phyloP scores from a whole-genome alignment of 2,888 invertebrate species.

The Azorinus chamasolen region DNA sequence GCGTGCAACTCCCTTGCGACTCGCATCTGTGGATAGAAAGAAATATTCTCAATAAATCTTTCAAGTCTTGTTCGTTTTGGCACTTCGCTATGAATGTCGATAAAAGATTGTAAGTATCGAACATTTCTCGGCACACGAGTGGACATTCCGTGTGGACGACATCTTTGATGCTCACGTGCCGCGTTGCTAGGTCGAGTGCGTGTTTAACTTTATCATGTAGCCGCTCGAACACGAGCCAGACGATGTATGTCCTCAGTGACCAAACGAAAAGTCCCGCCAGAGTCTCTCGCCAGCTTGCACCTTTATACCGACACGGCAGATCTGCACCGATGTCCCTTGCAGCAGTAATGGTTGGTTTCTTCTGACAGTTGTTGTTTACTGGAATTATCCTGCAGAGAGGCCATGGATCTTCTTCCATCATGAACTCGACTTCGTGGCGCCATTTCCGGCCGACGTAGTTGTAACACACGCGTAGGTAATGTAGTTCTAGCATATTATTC shows the following conservation, averaged over 20 bases:
- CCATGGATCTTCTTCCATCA: constrained; percentile 75
- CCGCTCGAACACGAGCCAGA: constrained; percentile 71
- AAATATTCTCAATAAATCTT: constrained; percentile 61
- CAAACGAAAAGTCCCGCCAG: constrained; percentile 72
- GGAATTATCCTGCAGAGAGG: constrained; percentile 69
- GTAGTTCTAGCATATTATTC: constrained; percentile 46
- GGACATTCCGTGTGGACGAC: constrained; percentile 60
- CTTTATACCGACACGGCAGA: constrained; percentile 63
- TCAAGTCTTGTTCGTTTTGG: constrained; percentile 69
- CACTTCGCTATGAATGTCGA: constrained; percentile 71
- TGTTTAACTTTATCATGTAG: constrained; percentile 67
- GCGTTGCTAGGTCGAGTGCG: constrained; percentile 61
- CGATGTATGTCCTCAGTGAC: constrained; percentile 65
- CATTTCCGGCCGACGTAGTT: constrained; percentile 64
- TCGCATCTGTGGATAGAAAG: constrained; percentile 65
- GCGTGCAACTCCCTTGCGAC: constrained; percentile 48
- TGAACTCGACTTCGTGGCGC: constrained; percentile 72
- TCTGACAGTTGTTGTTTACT: constrained; percentile 56
- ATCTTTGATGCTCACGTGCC: constrained; percentile 47
- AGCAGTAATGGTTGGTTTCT: constrained; percentile 50
- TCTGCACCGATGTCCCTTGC: constrained; percentile 48
- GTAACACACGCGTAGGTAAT: constrained; percentile 64
- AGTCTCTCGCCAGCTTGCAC: constrained; percentile 70
- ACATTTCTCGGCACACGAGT: constrained; percentile 60
- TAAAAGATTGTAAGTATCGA: constrained; percentile 61